Evolutionary conservation across 2,113 vertebrate species (phyloP).

Genomic region (Stegostoma tigrinum): DNA sequence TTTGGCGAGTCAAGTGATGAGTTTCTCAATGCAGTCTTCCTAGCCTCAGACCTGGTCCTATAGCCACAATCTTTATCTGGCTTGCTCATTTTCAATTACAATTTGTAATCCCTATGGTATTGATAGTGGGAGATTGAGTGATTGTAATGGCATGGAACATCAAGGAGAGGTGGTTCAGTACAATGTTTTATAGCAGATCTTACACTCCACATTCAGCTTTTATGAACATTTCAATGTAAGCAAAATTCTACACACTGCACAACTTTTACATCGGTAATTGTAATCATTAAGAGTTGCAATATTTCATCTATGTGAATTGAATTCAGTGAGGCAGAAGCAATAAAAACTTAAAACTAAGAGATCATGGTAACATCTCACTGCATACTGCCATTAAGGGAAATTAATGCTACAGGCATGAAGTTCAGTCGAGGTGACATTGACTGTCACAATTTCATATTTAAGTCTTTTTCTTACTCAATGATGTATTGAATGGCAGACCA

Average conservation of each 20-base stretch:
- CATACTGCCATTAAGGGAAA: neutral
- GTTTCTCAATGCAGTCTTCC: too few relatives aligned
- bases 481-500: neutral
- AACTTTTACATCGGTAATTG: neutral
- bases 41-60: too few relatives aligned
- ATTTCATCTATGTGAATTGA: neutral
- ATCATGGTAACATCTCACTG: neutral
- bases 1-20: too few relatives aligned
- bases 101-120: too few relatives aligned
- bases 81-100: too few relatives aligned
- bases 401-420: neutral
- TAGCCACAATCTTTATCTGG: too few relatives aligned
- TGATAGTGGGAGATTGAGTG: too few relatives aligned
- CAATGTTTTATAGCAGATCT: neutral
- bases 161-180: too few relatives aligned
- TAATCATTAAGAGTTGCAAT: neutral
- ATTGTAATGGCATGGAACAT: too few relatives aligned
- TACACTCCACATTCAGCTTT: neutral
- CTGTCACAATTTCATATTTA: neutral
- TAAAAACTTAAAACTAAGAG: neutral
- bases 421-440: neutral
- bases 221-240: neutral
- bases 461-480: neutral
- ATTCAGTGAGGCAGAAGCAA: neutral
- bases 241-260: neutral